Evolutionary conservation across 2,888 invertebrate species (phyloP).

Genomic region (Polietes domitor): DNA sequence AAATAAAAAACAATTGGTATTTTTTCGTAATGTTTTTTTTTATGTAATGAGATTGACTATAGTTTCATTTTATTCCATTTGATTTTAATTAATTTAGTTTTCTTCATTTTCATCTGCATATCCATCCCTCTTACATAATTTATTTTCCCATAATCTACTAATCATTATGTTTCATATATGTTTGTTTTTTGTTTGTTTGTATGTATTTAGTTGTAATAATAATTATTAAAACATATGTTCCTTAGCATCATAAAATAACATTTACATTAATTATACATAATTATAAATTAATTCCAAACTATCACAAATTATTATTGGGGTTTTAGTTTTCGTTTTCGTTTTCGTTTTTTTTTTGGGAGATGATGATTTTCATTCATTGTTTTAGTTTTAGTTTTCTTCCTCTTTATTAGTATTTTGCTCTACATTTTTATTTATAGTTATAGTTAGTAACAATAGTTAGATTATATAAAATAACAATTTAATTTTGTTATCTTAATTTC

Average conservation of each 20-base stretch:
- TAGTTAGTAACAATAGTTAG: background rate
- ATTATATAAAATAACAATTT: constrained; percentile 23
- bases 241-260: constrained; percentile 43
- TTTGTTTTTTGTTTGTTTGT: constrained; percentile 34
- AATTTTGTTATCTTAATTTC: background rate
- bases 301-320: constrained; percentile 63
- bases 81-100: constrained; percentile 19
- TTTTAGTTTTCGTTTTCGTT: background rate
- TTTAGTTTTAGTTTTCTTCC: too few species aligned
- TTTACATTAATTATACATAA: constrained; percentile 24
- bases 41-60: constrained; percentile 54
- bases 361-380: constrained; percentile 23
- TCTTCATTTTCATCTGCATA: constrained; percentile 34
- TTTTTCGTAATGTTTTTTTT: constrained; percentile 47
- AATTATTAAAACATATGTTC: constrained; percentile 25
- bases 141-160: constrained; percentile 27
- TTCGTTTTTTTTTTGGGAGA: background rate
- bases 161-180: constrained; percentile 37
- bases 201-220: background rate
- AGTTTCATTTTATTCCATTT: constrained; percentile 27
- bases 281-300: constrained; percentile 56
- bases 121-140: constrained; percentile 45
- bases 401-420: background rate
- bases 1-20: constrained; percentile 40
- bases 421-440: constrained; percentile 12